Evolutionary conservation across 2,113 vertebrate species (phyloP), one percentile per base, ranked within the genome.

Genomic region (Beaufortia kweichowensis): DNA sequence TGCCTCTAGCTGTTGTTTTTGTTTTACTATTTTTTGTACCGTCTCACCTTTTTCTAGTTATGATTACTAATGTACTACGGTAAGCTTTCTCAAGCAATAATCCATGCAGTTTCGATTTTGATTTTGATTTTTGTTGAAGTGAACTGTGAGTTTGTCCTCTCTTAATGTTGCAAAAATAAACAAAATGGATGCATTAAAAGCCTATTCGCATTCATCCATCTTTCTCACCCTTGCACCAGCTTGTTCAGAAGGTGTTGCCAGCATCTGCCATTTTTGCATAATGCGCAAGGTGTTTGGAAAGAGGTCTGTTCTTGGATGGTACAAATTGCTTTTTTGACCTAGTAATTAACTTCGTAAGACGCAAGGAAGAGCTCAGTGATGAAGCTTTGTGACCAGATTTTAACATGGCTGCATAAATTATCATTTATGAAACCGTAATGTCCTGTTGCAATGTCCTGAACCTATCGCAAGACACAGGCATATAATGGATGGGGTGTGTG

Each of bases 251-350:
- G 90, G 91, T 89, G 89, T 90, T 87, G 83, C 86, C 88, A 89
- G 90, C 91, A 93, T 91, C 90, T 93, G 91, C 90, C 88, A 84
- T 78, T 85, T 92, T 91, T 91, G 90, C 92, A 91, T 91, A 90
- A 91, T 91, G 87, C 85, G 87, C 78, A 74, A 88, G 88, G 85
- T 91, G 89, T 90, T 87, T 87, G 85, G 75, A 82, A 77, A 79
- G 75, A 55, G 81, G 83, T 86, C 82, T 86, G 87, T 84, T 89
- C 87, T 85, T 87, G 84, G 84, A 88, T 88, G 84, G 85, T 88
- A 91, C 89, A 93, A 92, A 92, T 93, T 90, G 91, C 87, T 92
- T 92, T 91, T 93, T 90, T 92, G 91, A 92, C 90, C 92, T 86
- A 50, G 85, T 91, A 93, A 92, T 93, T 93, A 91, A 86, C 83